Percentiles rank a stretch among this genome's conserved stretches.
Conservation (phyloP, 30 jellyfish, hydroid and myxozoan species). For the Nemopilema nomurai region DNA sequence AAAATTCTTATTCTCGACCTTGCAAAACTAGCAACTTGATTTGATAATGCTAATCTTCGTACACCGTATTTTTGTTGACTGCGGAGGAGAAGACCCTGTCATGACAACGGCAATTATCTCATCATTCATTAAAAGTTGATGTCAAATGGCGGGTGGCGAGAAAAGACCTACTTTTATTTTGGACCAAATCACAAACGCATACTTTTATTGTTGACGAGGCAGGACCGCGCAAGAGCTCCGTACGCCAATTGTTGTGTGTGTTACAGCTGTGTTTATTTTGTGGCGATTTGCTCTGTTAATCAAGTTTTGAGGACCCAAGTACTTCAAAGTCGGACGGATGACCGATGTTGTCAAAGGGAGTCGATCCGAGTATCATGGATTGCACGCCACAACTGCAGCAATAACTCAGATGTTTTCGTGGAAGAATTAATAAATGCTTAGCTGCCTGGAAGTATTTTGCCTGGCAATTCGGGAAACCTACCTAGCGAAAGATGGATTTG, state of each 20-base stretch:
- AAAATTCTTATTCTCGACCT: no score
- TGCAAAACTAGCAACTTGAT: no score
- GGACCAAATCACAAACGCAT: not conserved
- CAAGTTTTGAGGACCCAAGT: not conserved
- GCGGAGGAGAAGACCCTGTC: slow-evolving; percentile 38
- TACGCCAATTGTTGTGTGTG: not conserved
- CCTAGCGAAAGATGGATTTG: slow-evolving; percentile 43
- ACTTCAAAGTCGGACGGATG: not conserved
- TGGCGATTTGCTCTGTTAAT: slow-evolving; percentile 7
- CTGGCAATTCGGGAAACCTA: not conserved
- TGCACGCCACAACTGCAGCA: not conserved
- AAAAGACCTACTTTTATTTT: not conserved
- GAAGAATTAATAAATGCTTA: not conserved
- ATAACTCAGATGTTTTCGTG: not conserved
- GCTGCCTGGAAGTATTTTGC: not conserved
- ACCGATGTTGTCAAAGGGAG: not conserved
- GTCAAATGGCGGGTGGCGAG: slow-evolving; percentile 58
- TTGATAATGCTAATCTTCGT: no score
- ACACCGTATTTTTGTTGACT: not conserved
- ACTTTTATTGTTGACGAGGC: not conserved
- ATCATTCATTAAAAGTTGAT: not conserved
- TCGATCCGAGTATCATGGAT: not conserved
- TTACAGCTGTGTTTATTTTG: slow-evolving; percentile 21
- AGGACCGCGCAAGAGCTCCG: not conserved
- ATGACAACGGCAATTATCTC: slow-evolving; percentile 36